Base-by-base conservation (phyloP, 2,113 vertebrate species). In the Peucedramus taeniatus region DNA sequence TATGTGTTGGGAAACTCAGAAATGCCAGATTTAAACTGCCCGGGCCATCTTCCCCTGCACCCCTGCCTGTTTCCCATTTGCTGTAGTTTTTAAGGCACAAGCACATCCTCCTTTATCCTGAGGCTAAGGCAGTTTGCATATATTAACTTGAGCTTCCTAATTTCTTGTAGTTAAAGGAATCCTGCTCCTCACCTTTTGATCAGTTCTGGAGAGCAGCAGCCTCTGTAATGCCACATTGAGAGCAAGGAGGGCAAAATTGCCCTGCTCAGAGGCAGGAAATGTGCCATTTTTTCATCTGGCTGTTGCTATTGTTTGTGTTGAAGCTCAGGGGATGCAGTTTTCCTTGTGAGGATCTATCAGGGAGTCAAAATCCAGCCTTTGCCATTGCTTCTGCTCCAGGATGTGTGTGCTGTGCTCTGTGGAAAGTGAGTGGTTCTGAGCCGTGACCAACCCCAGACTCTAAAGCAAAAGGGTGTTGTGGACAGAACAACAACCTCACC, bases 361-460 rank as follows among this genome's bases (percentile, higher is more conserved):
- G 37, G 50, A 94, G 63, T 37, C 83, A 40, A 86, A 88, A 44
- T 4, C 8, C 47, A 86, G 54, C 53, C 23, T 83, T 53, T 44
- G 50, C 31, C 2, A 1, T 39, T 4, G 1, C 26, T 6, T 61
- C 42, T 59, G 31, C 86, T 56, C 37, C 0, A 30, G 50, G n/a
- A 14, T 0, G 0, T 9, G 47, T 6, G 7, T 4, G 0, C 40
- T 44, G 31, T 0, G 3, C 30, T 23, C 44, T 18, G 0, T 0
- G 22, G 8, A 20, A 35, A 33, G 15, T 9, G 6, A 26, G 24
- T 1, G 1, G 35, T 21, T 71, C 79, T 60, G 66, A 78, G 69
- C 74, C 0, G 0, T 31, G 42, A 44, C 15, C 56, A 45, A 37
- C 44, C 33, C 16, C 13, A 2, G 18, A 4, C 10, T 26, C n/a